A percentile compares a stretch with the other conserved stretches of the same genome.
Evolutionary conservation across 2,113 vertebrate species (phyloP).

Genomic region (Oenanthe melanoleuca): DNA sequence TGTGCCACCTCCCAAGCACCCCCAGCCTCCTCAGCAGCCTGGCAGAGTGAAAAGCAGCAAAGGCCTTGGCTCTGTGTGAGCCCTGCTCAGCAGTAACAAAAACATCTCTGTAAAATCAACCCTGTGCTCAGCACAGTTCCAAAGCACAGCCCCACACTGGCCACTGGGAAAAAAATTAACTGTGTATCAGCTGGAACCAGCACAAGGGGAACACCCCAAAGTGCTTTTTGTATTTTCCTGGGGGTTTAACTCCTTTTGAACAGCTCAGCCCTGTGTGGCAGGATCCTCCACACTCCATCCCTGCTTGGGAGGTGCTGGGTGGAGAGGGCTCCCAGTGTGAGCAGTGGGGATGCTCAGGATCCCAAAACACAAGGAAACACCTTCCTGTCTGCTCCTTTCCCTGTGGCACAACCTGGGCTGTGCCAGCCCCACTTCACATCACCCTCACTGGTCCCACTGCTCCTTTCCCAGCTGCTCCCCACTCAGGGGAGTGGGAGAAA

Average conservation of each 20-base stretch:
- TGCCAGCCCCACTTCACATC: rapidly evolving
- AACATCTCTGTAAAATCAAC: background rate
- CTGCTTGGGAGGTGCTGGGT: background rate
- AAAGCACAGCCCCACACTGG: background rate
- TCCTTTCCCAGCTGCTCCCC: background rate
- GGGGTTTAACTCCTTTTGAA: background rate
- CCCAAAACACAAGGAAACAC: background rate
- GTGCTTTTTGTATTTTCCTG: background rate
- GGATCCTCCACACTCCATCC: rapidly evolving
- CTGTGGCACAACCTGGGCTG: background rate
- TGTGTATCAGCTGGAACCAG: background rate
- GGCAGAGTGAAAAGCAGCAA: background rate
- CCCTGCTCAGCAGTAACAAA: background rate
- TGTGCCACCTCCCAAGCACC: background rate
- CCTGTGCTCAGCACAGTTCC: background rate
- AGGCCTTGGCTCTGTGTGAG: background rate
- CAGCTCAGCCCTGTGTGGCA: background rate
- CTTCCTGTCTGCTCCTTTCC: background rate
- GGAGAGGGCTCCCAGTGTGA: background rate
- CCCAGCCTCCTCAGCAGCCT: background rate
- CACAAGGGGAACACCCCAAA: background rate
- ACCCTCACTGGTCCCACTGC: background rate
- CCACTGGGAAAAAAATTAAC: background rate
- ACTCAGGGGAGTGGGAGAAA: rapidly evolving
- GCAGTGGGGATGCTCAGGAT: background rate